These are phyloP conservation scores for Pheosia tremula DNA, from an alignment of 2,888 invertebrate genomes.

Conservation along the genomic window DNA sequence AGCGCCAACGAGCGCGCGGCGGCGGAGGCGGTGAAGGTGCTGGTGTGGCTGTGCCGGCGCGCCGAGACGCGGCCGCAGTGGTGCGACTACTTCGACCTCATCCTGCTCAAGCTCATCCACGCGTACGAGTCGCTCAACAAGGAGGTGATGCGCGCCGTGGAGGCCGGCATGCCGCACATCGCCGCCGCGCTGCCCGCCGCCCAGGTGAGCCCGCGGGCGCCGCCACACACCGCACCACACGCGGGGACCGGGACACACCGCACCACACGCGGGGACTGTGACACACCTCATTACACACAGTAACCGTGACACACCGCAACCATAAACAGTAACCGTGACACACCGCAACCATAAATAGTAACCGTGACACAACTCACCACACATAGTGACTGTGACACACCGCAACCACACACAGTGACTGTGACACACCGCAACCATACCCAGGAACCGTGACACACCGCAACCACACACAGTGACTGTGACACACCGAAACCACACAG, in stretches of 20 bases:
- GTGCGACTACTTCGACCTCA: conserved; percentile 95
- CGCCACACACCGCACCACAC: not conserved
- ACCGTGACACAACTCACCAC: too few species aligned
- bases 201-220: too few species aligned
- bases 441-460: too few species aligned
- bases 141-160: conserved; percentile 93
- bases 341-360: too few species aligned
- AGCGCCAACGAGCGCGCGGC: conserved; percentile 87
- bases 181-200: conserved; percentile 87
- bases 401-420: too few species aligned
- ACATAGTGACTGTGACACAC: too few species aligned
- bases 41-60: conserved; percentile 93
- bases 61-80: conserved; percentile 91
- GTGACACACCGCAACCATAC: too few species aligned
- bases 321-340: too few species aligned
- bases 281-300: not conserved
- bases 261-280: not conserved
- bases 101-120: conserved; percentile 94
- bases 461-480: too few species aligned
- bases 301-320: not conserved
- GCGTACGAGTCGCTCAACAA: conserved; percentile 90
- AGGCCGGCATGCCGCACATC: conserved; percentile 90
- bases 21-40: conserved; percentile 90
- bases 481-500: too few species aligned
- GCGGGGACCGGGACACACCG: not conserved